These are phyloP conservation scores for Oryzias javanicus DNA, from an alignment of 2,113 vertebrate species.

Conservation along the genomic window DNA sequence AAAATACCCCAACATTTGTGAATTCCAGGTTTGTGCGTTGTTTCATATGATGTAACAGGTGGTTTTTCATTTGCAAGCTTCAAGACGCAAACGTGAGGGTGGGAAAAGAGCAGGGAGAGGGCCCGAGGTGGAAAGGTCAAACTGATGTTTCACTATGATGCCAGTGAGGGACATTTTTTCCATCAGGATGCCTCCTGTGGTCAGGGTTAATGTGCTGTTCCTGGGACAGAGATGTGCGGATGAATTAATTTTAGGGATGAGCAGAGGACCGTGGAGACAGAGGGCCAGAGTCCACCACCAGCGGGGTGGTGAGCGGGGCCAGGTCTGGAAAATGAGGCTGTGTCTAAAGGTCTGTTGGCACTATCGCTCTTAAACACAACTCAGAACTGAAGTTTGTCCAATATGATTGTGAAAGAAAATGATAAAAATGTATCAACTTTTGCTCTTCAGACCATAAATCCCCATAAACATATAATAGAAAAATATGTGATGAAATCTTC, in stretches of 20 bases:
- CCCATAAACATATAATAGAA: too few species aligned
- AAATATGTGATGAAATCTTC: too few species aligned
- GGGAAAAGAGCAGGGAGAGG: constrained; percentile 47
- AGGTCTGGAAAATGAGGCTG: constrained; percentile 36
- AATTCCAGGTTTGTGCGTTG: neutral
- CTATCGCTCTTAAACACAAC: constrained; percentile 8
- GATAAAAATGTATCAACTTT: too few species aligned
- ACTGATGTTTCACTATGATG: constrained; percentile 65
- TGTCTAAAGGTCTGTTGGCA: constrained; percentile 43
- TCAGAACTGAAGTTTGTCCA: neutral
- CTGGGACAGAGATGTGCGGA: constrained; percentile 77
- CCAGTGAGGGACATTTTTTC: constrained; percentile 71
- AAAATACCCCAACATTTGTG: neutral
- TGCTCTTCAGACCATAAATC: too few species aligned
- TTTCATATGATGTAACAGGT: neutral
- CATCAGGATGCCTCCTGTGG: constrained; percentile 75
- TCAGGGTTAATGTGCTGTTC: constrained; percentile 76
- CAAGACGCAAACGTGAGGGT: constrained; percentile 30
- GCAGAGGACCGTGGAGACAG: constrained; percentile 79
- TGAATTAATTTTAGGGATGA: constrained; percentile 82
- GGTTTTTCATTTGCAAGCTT: constrained; percentile 38
- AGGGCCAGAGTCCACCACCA: constrained; percentile 63
- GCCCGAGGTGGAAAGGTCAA: constrained; percentile 71
- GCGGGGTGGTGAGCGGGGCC: constrained; percentile 34
- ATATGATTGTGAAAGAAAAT: neutral